Evolutionary conservation across 1,140 invertebrate genomes (phyloP), one percentile per base, ranked within the genome.

Genomic region (Himalopsyche phryganea): DNA sequence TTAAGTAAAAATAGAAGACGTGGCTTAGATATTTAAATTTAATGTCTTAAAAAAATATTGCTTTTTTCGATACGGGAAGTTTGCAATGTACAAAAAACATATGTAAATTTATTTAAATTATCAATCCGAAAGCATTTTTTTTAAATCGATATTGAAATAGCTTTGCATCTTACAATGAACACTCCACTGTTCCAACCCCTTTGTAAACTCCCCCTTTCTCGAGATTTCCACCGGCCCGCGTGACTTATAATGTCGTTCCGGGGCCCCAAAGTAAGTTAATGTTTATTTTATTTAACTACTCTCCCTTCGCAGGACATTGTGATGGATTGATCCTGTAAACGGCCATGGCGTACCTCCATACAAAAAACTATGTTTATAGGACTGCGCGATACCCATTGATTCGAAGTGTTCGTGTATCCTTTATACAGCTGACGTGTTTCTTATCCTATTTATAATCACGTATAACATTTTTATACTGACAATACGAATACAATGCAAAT

Each of bases 381-480:
- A 28, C 35, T 40, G 32, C 23, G 33, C 19, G 7, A 19, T 14
- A 19, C 20, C 45, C 15, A 63, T 63, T 54, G 35, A 62, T 13
- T 51, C 50, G 44, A 55, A 63, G 60, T 63, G 60, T 63, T 54
- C 60, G 60, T 20, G 32, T 42, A 9, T 36, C 17, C 9, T 28
- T 45, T 51, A 54, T 42, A 6, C 46, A 15, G 9, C 33, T 41
- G 50, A 50, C 50, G 14, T 53, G 58, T 55, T 50, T 45, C 60
- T 63, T 63, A 58, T 63, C 60, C 60, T 55, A 47, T 58, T 63
- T 63, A 63, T 56, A 63, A 63, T 63, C 55, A 35, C 19, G 60
- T 44, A 58, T 63, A 52, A 42, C 56, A 53, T 54, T 60, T 60
- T 51, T 54, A 55, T 49, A 45, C 19, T 28, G 23, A 52, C 58